Base-by-base conservation (phyloP, 2,888 invertebrate species). In the Volucella bombylans region DNA sequence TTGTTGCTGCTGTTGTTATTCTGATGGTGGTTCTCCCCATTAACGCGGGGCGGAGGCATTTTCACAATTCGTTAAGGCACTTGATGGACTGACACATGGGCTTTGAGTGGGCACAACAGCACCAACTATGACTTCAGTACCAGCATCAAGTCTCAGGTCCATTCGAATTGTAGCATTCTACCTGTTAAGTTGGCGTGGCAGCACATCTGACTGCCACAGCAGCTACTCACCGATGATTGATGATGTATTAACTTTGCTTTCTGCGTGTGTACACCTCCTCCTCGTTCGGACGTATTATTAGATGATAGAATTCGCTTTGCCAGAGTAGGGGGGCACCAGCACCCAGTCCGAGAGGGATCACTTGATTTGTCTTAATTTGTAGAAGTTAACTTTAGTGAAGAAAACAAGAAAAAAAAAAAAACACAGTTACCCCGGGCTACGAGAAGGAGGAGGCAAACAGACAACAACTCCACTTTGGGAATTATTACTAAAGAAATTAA, bases 311-410 rank as follows among this genome's bases (percentile, higher is more conserved):
- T 72, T 82, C 73, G 59, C 31, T 12, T n/a, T 14, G 54, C 14
- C 31, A 10, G n/a, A 15, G 39, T 41, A 49, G n/a, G 31, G 50
- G 11, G 55, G 14, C 15, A 18, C 6, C 9, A 31, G 31, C 38
- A 23, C 47, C n/a, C 14, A 31, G 43, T 12, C 10, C 41, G 23
- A 69, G 65, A 67, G 38, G 49, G 54, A 68, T 68, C 86, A 65
- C 64, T 82, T 82, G 86, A 86, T 86, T 86, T 86, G 86, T 86
- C 86, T 86, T 86, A 86, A 86, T 86, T 86, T 86, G 86, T 82
- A 86, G 69, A 86, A 81, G 80, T 77, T 77, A 77, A 76, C 50
- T 82, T 82, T 69, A 62, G 55, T 31, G 6, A 6, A 31, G 23
- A 31, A 31, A 31, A 31, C 31, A 31, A 31, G 31, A 31, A 6